phyloP scores from a whole-genome alignment of 2,888 invertebrate genomes.

The Cinara cedri region DNA sequence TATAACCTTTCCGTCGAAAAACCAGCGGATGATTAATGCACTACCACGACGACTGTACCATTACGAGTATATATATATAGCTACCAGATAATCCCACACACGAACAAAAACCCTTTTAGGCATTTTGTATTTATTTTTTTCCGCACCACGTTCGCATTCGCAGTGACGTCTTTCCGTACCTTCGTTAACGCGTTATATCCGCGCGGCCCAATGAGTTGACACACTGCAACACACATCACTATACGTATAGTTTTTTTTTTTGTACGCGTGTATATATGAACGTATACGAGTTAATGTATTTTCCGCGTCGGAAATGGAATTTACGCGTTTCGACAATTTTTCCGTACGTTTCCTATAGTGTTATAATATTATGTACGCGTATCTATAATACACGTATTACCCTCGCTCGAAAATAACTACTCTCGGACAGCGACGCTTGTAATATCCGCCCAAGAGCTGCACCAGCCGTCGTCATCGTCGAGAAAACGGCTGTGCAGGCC shows the following conservation, averaged over 20 bases:
- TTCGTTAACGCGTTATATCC: conserved; percentile 47
- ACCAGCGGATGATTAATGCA: conserved; percentile 54
- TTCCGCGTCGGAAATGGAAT: conserved; percentile 48
- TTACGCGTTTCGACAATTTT: conserved; percentile 43
- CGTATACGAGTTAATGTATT: conserved; percentile 38
- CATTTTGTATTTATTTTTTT: conserved; percentile 38
- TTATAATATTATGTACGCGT: too few species aligned
- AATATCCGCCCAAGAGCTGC: conserved; percentile 40
- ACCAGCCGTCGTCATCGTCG: background rate
- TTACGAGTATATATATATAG: too few species aligned
- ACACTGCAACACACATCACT: too few species aligned
- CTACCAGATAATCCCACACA: conserved; percentile 46
- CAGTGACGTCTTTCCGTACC: conserved; percentile 55
- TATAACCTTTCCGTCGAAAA: conserved; percentile 42
- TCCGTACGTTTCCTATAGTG: conserved; percentile 15
- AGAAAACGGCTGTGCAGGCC: conserved; percentile 31
- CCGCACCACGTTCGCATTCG: background rate
- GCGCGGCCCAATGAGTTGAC: conserved; percentile 43
- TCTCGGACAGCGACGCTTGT: conserved; percentile 28
- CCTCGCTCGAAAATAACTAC: conserved; percentile 19
- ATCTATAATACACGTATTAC: background rate
- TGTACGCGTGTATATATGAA: background rate
- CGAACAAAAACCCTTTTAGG: conserved; percentile 48
- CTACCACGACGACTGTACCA: conserved; percentile 50
- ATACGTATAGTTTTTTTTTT: conserved; percentile 40